Evolutionary conservation across 2,113 vertebrate species (phyloP).

Genomic region (Kryptolebias marmoratus): DNA sequence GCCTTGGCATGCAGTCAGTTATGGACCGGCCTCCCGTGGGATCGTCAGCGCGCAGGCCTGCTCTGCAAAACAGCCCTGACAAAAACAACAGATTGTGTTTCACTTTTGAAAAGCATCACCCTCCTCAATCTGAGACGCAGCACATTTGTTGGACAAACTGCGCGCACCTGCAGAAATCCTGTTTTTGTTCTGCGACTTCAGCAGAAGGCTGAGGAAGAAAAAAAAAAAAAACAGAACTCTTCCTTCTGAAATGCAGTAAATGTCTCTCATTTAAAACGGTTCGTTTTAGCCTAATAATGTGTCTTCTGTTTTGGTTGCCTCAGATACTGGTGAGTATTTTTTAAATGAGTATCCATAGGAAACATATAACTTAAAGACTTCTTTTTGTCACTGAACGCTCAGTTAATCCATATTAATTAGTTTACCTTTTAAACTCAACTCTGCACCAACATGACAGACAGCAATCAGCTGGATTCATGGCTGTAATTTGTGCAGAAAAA

Average conservation of each 20-base stretch:
- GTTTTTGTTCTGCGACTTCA: background rate
- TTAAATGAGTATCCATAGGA: no score
- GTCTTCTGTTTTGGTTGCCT: no score
- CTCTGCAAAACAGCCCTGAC: conserved; percentile 16
- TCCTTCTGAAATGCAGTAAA: background rate
- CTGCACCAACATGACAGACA: no score
- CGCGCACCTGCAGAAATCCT: background rate
- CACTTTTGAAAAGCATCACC: conserved; percentile 45
- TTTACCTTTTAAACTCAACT: no score
- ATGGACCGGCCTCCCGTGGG: conserved; percentile 49
- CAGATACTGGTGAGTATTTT: no score
- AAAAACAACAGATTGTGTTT: conserved; percentile 67
- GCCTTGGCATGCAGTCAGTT: conserved; percentile 50
- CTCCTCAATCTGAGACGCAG: conserved; percentile 23
- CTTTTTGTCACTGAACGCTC: no score
- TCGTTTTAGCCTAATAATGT: no score
- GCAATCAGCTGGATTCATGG: no score
- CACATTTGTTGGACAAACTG: conserved; percentile 14
- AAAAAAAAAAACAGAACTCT: background rate
- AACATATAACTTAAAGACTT: no score
- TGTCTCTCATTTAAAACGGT: background rate
- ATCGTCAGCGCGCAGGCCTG: conserved; percentile 34
- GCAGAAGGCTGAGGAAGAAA: background rate
- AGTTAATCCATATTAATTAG: no score
- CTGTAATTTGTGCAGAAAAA: background rate